Conservation (phyloP, 2,888 invertebrate species). For the Timandra comae region DNA sequence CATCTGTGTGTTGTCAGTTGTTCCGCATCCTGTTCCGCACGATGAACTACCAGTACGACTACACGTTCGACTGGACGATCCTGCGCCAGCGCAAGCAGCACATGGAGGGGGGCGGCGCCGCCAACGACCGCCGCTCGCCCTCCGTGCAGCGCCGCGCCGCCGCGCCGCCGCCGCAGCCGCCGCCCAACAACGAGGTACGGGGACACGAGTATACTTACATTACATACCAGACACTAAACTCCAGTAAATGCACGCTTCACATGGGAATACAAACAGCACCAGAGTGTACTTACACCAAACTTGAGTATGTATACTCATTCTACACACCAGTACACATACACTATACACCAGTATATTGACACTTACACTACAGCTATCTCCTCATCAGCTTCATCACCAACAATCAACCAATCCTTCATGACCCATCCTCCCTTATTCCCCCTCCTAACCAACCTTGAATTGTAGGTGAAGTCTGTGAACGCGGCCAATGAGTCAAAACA, state of each 20-base stretch:
- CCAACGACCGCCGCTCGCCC: slow-evolving; percentile 62
- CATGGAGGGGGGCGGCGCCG: slow-evolving; percentile 54
- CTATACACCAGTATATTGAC: no score
- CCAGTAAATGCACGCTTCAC: background rate
- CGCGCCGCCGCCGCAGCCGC: slow-evolving; percentile 58
- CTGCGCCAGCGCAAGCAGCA: slow-evolving; percentile 90
- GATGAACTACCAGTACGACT: slow-evolving; percentile 99
- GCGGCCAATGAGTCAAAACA: slow-evolving; percentile 70
- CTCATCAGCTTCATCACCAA: no score
- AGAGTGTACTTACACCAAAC: no score
- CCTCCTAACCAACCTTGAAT: slow-evolving; percentile 14
- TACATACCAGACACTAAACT: background rate
- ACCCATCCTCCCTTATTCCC: slow-evolving; percentile 11
- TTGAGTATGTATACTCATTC: slow-evolving; percentile 1
- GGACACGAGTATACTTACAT: slow-evolving; percentile 6
- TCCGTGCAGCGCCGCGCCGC: slow-evolving; percentile 63
- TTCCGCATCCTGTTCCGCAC: slow-evolving; percentile 99
- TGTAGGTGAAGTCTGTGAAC: slow-evolving; percentile 59
- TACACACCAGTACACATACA: slow-evolving; percentile 1
- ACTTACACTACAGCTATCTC: no score
- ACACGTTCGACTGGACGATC: slow-evolving; percentile 99
- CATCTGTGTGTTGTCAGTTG: slow-evolving; percentile 57
- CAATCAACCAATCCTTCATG: no score
- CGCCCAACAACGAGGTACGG: slow-evolving; percentile 60
- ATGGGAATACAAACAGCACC: no score